A percentile compares a stretch with the other conserved stretches of the same genome.
Evolutionary conservation across 2,888 invertebrate species (phyloP).

Genomic region (Lasioglossum calceatum): DNA sequence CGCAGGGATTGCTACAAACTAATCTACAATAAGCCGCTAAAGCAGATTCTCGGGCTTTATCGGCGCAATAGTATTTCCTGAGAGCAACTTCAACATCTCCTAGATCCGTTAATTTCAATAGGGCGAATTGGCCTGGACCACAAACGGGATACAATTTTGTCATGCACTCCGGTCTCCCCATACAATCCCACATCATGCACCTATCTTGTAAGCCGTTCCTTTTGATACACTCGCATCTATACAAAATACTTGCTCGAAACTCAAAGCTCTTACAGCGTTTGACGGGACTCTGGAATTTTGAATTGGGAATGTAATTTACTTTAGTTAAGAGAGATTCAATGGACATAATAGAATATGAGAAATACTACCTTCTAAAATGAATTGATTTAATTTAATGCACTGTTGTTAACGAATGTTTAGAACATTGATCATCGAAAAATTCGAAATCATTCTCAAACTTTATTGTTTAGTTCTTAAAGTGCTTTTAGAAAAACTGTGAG

Average conservation of each 20-base stretch:
- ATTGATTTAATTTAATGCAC: neutral
- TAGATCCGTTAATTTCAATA: conserved; percentile 79
- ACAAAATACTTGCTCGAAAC: conserved; percentile 79
- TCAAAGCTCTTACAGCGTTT: conserved; percentile 79
- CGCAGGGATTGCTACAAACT: conserved; percentile 26
- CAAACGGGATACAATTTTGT: conserved; percentile 82
- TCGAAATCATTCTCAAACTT: neutral
- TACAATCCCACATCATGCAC: conserved; percentile 81
- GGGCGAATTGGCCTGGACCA: conserved; percentile 77
- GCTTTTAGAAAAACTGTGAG: neutral
- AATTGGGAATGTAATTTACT: neutral
- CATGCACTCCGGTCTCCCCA: conserved; percentile 82
- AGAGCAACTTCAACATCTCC: conserved; percentile 76
- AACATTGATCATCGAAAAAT: neutral
- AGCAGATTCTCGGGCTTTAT: conserved; percentile 76
- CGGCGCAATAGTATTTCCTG: conserved; percentile 75
- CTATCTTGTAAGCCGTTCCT: conserved; percentile 84
- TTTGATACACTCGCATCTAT: conserved; percentile 82
- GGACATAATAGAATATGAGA: neutral
- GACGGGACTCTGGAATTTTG: conserved; percentile 71
- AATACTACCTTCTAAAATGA: neutral
- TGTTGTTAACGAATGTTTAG: neutral
- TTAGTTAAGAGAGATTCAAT: neutral
- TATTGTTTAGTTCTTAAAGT: neutral
- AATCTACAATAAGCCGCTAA: conserved; percentile 79